phyloP scores from a whole-genome alignment of 2,797 vertebrate species.

The Phrynocephalus forsythii region DNA sequence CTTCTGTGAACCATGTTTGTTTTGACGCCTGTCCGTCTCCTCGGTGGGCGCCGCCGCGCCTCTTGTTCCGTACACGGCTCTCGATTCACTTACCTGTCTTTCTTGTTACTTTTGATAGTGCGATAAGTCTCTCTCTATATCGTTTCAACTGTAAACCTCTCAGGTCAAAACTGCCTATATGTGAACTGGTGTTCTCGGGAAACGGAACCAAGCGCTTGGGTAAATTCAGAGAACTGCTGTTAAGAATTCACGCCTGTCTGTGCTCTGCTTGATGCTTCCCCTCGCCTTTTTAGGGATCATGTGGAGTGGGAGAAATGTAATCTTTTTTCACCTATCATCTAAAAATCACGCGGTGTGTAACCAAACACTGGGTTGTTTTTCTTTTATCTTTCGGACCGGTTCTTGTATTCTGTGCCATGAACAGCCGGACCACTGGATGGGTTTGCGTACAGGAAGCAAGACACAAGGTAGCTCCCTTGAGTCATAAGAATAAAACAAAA shows the following conservation, averaged over 20 bases:
- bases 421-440: neutral
- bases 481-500: too few species aligned
- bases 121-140: neutral
- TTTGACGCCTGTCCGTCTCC: slow-evolving; percentile 52
- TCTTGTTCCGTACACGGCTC: slow-evolving; percentile 55
- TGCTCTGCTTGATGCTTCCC: neutral
- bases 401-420: neutral
- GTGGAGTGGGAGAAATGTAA: slow-evolving; percentile 2
- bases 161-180: slow-evolving; percentile 53
- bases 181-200: neutral
- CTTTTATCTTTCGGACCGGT: neutral
- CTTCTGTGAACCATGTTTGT: slow-evolving; percentile 57
- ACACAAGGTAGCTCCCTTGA: too few species aligned
- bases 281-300: neutral
- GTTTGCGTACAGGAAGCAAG: too few species aligned
- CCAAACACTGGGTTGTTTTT: neutral
- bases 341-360: neutral
- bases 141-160: slow-evolving; percentile 65
- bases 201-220: slow-evolving; percentile 44
- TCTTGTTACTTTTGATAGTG: slow-evolving; percentile 38
- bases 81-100: slow-evolving; percentile 53
- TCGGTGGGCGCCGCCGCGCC: slow-evolving; percentile 58
- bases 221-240: neutral
- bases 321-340: slow-evolving; percentile 25
- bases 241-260: neutral